Base-by-base conservation (phyloP, 2,888 invertebrate species). In the Acanthococcus lagerstroemiae region DNA sequence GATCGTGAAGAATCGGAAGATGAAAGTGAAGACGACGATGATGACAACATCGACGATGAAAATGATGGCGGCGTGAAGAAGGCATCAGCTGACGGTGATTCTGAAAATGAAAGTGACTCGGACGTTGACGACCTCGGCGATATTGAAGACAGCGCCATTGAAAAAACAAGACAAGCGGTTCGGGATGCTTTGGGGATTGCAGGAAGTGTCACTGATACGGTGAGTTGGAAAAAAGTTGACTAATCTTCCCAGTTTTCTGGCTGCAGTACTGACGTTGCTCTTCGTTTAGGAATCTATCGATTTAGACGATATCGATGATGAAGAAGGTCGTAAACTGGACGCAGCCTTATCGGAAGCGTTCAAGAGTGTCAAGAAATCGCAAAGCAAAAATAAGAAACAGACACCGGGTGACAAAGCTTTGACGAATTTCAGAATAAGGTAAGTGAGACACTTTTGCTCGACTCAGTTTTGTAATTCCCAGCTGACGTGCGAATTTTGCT, bases 281-380 rank as follows among this genome's bases (percentile, higher is more conserved):
- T n/a, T n/a, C n/a, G n/a, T n/a, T n/a, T n/a, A n/a, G 52, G 85
- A 84, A 71, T 86, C 86, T 69, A 77, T 88, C 27, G 86, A 89
- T 73, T 81, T 87, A 1, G 86, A 88, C 73, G 82, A 87, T 72
- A 82, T 91, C 72, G 82, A 83, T 69, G 89, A 90, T 72, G 84
- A 84, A 68, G 87, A 89, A 74, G 90, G 88, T 12, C 83, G 82
- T 67, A 81, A 82, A 73, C 75, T 88, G 1, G 86, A 91, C 72
- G 81, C 83, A 69, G 86, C 87, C 0, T 76, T 91, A 67, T 83
- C 86, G 0, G 83, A 83, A 65, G 90, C 87, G 0, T 90, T 91
- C 73, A 84, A 80, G 74, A 82, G 82, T 72, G 81, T 82, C 72
- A 78, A 79, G 69, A 80, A 79, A 77, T 74, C 46, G 80, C 80